These are phyloP conservation scores for Silvanus unidentatus DNA, from an alignment of 2,888 invertebrate genomes.

Conservation along the genomic window DNA sequence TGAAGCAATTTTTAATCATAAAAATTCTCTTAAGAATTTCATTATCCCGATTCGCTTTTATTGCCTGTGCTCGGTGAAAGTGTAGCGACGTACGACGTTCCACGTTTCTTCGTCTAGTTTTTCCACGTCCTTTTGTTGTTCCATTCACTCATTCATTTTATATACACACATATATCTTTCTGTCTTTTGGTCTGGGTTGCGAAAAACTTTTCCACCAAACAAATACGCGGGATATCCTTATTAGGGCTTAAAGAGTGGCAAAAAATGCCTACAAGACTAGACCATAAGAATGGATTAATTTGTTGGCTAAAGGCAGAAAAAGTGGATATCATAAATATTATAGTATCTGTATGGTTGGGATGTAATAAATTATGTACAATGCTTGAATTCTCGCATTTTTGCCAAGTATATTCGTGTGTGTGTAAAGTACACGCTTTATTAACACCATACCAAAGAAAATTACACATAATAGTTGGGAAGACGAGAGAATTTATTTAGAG, in stretches of 20 bases:
- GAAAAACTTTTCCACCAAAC: neutral
- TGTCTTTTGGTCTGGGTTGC: neutral
- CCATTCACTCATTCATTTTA: conserved; percentile 19
- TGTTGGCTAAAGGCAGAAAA: too few species aligned
- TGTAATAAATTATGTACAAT: too few species aligned
- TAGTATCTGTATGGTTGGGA: too few species aligned
- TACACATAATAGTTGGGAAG: too few species aligned
- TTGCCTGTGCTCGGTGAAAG: too few species aligned
- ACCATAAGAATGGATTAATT: neutral
- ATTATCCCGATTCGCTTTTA: neutral
- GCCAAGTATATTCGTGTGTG: too few species aligned
- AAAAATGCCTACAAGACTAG: neutral
- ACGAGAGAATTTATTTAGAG: too few species aligned
- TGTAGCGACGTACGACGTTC: too few species aligned
- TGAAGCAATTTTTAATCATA: neutral
- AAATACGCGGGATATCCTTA: neutral
- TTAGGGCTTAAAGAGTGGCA: neutral
- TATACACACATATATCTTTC: conserved; percentile 22
- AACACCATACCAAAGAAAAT: too few species aligned
- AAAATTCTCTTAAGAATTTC: neutral
- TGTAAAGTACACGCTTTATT: too few species aligned
- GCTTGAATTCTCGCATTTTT: too few species aligned
- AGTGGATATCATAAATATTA: too few species aligned
- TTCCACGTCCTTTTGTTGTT: neutral
- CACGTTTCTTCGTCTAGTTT: neutral